These are phyloP conservation scores for Drosophila watanabei DNA, from an alignment of 1,140 invertebrate species.

Conservation along the genomic window DNA sequence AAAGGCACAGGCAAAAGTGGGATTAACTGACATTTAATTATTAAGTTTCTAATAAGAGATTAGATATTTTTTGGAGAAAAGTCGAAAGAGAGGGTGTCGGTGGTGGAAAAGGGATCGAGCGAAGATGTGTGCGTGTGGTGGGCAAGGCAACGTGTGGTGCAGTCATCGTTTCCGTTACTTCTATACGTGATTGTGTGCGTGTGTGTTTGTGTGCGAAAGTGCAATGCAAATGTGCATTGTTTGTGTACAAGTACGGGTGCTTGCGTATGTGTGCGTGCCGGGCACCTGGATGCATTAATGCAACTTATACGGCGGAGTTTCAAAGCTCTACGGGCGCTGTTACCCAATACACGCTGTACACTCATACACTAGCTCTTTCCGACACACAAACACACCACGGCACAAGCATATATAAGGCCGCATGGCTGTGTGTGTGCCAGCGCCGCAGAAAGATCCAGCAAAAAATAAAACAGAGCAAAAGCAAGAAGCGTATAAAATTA, in stretches of 20 bases:
- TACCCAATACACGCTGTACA: constrained; percentile 76
- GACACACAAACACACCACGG: constrained; percentile 27
- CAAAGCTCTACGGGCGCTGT: constrained; percentile 48
- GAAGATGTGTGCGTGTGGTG: constrained; percentile 49
- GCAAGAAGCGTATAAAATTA: constrained; percentile 80
- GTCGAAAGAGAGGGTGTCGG: constrained; percentile 4
- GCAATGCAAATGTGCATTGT: constrained; percentile 49
- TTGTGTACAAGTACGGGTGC: constrained; percentile 24
- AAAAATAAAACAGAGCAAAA: constrained; percentile 72
- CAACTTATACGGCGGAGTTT: constrained; percentile 64
- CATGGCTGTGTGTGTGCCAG: constrained; percentile 57
- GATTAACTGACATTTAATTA: constrained; percentile 65
- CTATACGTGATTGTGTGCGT: constrained; percentile 20
- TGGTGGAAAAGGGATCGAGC: constrained; percentile 33
- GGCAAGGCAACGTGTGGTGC: constrained; percentile 63
- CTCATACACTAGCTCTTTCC: constrained; percentile 34
- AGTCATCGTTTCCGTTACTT: constrained; percentile 71
- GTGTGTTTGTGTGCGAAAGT: constrained; percentile 39
- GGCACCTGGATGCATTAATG: constrained; percentile 68
- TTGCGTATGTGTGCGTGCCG: constrained; percentile 53
- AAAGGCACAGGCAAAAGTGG: constrained; percentile 67
- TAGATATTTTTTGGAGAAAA: constrained; percentile 29
- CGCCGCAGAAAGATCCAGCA: constrained; percentile 83
- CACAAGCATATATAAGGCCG: constrained; percentile 15
- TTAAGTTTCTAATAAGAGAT: constrained; percentile 41